Evolutionary conservation across 2,888 invertebrate genomes (phyloP).

Genomic region (Liopterus haemorrhoidalis): DNA sequence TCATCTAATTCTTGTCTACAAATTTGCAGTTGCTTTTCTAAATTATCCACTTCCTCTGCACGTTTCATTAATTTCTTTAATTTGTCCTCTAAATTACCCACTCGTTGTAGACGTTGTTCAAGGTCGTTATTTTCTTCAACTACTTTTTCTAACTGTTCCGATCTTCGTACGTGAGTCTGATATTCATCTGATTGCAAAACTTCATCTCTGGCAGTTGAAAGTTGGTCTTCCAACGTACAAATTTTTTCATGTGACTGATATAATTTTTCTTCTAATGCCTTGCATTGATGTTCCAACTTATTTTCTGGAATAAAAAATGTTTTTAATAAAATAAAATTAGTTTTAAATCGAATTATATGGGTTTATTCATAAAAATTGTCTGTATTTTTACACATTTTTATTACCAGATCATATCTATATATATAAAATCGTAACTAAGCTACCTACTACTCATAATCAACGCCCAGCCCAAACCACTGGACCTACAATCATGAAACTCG

Average conservation of each 20-base stretch:
- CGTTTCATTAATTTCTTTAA: conserved; percentile 2
- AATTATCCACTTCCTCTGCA: conserved; percentile 10
- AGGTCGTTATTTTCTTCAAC: conserved; percentile 38
- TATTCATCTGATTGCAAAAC: conserved; percentile 36
- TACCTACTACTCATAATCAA: too few relatives aligned
- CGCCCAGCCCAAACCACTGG: too few relatives aligned
- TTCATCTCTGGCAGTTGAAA: conserved; percentile 13
- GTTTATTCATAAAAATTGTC: too few relatives aligned
- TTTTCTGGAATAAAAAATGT: not conserved
- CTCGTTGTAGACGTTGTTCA: conserved; percentile 34
- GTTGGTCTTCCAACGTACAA: not conserved
- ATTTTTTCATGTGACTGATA: not conserved
- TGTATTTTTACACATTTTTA: too few relatives aligned
- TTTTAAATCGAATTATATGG: too few relatives aligned
- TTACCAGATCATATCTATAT: too few relatives aligned
- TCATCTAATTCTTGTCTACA: conserved; percentile 7
- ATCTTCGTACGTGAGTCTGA: conserved; percentile 33
- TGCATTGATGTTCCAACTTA: not conserved
- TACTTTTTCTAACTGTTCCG: conserved; percentile 35
- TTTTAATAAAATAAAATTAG: too few relatives aligned
- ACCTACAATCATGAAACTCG: too few relatives aligned
- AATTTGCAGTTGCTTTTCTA: conserved; percentile 4
- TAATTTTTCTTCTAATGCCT: not conserved
- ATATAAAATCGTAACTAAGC: too few relatives aligned
- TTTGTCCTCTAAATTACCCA: conserved; percentile 1